Percentiles rank a stretch among this genome's conserved stretches.
phyloP scores from a whole-genome alignment of 2,113 vertebrate genomes.

The Gymnogyps californianus region DNA sequence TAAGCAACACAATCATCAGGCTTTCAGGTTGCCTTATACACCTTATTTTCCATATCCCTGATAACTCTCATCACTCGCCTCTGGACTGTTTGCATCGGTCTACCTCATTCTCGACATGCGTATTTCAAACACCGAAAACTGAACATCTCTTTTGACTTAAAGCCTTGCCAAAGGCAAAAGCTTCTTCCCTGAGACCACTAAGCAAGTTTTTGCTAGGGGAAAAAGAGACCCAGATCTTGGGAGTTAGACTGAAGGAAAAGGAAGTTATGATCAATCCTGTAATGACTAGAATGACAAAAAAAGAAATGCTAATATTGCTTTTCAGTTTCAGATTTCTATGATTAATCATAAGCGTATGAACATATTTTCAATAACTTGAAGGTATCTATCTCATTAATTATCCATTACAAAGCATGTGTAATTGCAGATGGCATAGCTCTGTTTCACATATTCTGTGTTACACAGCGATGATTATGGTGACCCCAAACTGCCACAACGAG shows the following conservation, averaged over 20 bases:
- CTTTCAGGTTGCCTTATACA: neutral
- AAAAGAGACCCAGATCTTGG: neutral
- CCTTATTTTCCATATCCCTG: neutral
- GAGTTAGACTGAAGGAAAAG: neutral
- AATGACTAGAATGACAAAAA: neutral
- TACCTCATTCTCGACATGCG: neutral
- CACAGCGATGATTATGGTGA: neutral
- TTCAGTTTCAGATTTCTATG: neutral
- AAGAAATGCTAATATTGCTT: neutral
- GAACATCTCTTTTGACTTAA: neutral
- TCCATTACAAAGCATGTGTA: neutral
- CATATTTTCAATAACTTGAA: neutral
- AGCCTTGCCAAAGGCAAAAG: neutral
- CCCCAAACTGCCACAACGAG: neutral
- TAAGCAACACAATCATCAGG: neutral
- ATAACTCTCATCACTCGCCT: neutral
- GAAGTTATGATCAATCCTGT: neutral
- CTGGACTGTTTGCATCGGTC: neutral
- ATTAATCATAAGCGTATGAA: neutral
- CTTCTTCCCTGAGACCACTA: neutral
- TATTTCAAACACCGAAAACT: neutral
- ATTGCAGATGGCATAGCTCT: neutral
- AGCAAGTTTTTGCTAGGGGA: neutral
- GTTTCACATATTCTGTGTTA: neutral
- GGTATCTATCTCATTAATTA: neutral